Percentiles rank a stretch among this genome's conserved stretches.
phyloP scores from a whole-genome alignment of 2,888 invertebrate genomes.

The Melanostoma mellinum region DNA sequence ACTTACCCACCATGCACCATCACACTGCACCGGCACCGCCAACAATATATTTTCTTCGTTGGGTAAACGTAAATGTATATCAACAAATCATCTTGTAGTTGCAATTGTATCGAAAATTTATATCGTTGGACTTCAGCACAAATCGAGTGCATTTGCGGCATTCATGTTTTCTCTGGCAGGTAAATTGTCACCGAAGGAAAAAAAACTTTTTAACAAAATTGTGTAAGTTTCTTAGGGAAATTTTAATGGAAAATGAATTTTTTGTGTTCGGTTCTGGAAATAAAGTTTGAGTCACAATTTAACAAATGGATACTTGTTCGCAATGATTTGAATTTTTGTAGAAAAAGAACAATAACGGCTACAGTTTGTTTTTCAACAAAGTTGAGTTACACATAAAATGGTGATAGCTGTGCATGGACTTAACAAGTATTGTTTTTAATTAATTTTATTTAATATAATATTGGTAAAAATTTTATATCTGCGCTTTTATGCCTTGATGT shows the following conservation, averaged over 20 bases:
- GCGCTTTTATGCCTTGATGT: too few relatives aligned
- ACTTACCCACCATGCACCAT: background rate
- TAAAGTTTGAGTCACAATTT: slow-evolving; percentile 22
- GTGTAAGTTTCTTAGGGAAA: slow-evolving; percentile 46
- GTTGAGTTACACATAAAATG: too few relatives aligned
- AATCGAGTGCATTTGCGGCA: slow-evolving; percentile 66
- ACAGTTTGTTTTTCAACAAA: too few relatives aligned
- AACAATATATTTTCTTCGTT: slow-evolving; percentile 19
- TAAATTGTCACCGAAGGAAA: slow-evolving; percentile 46
- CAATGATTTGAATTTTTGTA: background rate
- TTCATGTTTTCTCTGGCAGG: slow-evolving; percentile 64
- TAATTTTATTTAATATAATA: too few relatives aligned
- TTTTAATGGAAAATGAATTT: slow-evolving; percentile 29
- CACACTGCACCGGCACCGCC: background rate
- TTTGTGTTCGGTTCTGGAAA: background rate
- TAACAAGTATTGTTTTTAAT: too few relatives aligned
- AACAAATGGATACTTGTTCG: background rate
- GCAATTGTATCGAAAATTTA: slow-evolving; percentile 70
- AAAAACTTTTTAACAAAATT: slow-evolving; percentile 44
- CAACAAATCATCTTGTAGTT: slow-evolving; percentile 72
- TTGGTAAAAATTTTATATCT: too few relatives aligned
- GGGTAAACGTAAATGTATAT: slow-evolving; percentile 37
- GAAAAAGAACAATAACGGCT: too few relatives aligned
- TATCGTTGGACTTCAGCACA: slow-evolving; percentile 59
- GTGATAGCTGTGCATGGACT: too few relatives aligned